These are phyloP conservation scores for Scotopteryx bipunctaria DNA, from an alignment of 2,888 invertebrate genomes.

Conservation along the genomic window DNA sequence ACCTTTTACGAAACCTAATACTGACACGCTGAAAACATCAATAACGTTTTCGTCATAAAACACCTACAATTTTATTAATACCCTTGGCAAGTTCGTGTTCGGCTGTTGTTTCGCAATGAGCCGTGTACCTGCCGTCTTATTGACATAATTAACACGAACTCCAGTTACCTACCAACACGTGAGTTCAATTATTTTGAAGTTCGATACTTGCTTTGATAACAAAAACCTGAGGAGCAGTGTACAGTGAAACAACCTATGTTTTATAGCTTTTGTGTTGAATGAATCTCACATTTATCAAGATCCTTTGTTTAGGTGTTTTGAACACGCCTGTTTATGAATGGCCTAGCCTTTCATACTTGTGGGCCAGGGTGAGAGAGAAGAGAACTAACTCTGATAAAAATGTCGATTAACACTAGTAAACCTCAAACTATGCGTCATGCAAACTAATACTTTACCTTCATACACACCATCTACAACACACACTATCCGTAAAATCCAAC, in stretches of 20 bases:
- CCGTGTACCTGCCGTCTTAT: slow-evolving; percentile 34
- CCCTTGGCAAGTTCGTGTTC: slow-evolving; percentile 5
- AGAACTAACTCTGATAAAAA: too few relatives aligned
- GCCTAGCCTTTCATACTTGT: too few relatives aligned
- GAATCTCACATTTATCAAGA: neutral
- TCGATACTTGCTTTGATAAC: slow-evolving; percentile 33
- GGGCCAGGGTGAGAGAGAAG: too few relatives aligned
- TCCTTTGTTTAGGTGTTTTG: slow-evolving; percentile 5
- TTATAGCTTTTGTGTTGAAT: slow-evolving; percentile 3
- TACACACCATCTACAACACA: too few relatives aligned
- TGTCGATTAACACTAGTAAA: too few relatives aligned
- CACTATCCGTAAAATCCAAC: too few relatives aligned
- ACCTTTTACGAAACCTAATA: neutral
- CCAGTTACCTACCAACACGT: slow-evolving; percentile 33
- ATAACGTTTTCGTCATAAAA: neutral
- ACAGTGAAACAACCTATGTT: slow-evolving; percentile 22
- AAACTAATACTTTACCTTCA: too few relatives aligned
- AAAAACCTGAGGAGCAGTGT: slow-evolving; percentile 27
- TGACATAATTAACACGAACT: slow-evolving; percentile 46
- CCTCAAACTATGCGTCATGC: too few relatives aligned
- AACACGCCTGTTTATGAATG: too few relatives aligned
- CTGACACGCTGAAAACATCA: neutral
- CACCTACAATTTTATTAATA: slow-evolving; percentile 17
- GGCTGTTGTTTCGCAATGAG: slow-evolving; percentile 38
- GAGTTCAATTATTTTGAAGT: slow-evolving; percentile 42